Evolutionary conservation across 92 coral and sea anemone species (phyloP), one percentile per base, ranked within the genome.

Genomic region (Diadumene lineata): DNA sequence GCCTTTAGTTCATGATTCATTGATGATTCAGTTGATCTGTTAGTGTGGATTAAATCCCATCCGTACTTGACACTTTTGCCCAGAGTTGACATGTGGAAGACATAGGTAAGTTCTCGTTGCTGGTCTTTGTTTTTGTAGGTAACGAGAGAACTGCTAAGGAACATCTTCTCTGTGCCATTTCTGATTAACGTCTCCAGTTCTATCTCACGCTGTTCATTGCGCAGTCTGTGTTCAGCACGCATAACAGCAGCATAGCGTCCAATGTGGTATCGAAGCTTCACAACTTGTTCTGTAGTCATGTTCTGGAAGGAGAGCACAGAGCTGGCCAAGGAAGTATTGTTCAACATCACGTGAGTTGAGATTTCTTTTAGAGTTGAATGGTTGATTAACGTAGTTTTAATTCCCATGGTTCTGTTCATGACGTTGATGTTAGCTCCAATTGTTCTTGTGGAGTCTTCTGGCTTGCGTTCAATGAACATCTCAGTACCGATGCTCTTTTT

Each of bases 1-100:
- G 79, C 43, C 29, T 71, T 92, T 26, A 88, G 11, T 44, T 81
- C 68, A 68, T 96, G 91, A 64, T 84, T 78, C 43, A 82, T 75
- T 38, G 68, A 79, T 23, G 64, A 73, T 34, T 79, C 82, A 56
- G 74, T 66, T 15, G 97, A 87, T 34, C 73, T 57, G 81, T 89
- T 96, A 27, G 68, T 33, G 81, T 89, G 83, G 11, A 75, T 29
- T n/a, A 80, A 81, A 27, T 85, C 90, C 92, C 87, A 86, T 51
- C 99, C 99, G 57, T 92, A 85, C 25, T 82, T 71, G 71, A 84
- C 89, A 57, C 70, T 75, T 46, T 87, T 89, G 43, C 90, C 82
- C 56, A 83, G 65, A 29, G 71, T 74, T 62, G 60, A 85, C n/a
- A 87, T 26, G 58, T 38, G 68, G 62, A 79, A 70, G 51, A 62